Conservation (phyloP, 2,113 vertebrate species). For the Semicossyphus pulcher region DNA sequence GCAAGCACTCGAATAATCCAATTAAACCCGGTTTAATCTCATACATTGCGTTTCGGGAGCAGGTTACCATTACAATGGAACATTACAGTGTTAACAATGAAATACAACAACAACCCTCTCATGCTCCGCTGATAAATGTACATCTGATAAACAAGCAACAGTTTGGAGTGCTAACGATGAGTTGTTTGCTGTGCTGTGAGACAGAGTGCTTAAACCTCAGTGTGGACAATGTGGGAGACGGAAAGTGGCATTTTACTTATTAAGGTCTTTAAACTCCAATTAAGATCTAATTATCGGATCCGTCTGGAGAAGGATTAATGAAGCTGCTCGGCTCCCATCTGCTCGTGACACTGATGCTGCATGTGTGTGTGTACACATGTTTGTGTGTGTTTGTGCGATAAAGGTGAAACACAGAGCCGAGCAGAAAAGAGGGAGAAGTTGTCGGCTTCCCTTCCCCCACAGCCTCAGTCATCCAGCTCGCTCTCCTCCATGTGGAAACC, state of each 20-base stretch:
- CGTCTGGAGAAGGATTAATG: conserved; percentile 66
- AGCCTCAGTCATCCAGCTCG: too few relatives aligned
- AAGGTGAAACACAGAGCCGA: conserved; percentile 17
- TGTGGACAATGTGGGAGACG: conserved; percentile 1
- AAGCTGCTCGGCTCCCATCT: conserved; percentile 67
- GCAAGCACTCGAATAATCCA: conserved; percentile 10
- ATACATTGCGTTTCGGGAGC: not conserved
- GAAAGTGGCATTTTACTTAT: conserved; percentile 51
- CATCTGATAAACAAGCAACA: conserved; percentile 9
- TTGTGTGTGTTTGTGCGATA: conserved; percentile 10
- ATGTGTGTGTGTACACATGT: not conserved
- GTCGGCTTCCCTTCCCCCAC: not conserved
- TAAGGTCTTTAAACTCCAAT: conserved; percentile 73
- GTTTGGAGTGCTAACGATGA: too few relatives aligned
- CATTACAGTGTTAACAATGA: conserved; percentile 4
- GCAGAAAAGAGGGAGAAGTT: conserved; percentile 4
- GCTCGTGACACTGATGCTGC: conserved; percentile 48
- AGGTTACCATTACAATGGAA: not conserved
- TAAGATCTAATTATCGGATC: conserved; percentile 70
- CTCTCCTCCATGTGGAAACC: conserved; percentile 63
- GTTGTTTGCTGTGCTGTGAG: not conserved
- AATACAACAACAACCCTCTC: not conserved
- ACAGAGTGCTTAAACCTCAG: not conserved
- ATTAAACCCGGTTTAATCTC: conserved; percentile 17
- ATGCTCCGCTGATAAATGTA: conserved; percentile 10